phyloP scores from a whole-genome alignment of 2,888 invertebrate species.

The Andrena dorsata region DNA sequence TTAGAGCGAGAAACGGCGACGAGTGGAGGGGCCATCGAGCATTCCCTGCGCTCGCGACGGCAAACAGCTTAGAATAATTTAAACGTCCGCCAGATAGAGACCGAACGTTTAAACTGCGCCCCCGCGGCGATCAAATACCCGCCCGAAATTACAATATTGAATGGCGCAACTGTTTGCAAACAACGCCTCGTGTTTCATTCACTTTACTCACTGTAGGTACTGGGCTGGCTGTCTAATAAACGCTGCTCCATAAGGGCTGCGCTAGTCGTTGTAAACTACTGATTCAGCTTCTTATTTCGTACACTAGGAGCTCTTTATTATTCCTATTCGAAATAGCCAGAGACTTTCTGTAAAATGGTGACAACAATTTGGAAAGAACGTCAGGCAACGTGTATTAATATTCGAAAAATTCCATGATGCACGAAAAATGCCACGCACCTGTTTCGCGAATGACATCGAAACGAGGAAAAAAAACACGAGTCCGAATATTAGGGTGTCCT shows the following conservation, averaged over 20 bases:
- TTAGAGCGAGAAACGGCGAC: constrained; percentile 30
- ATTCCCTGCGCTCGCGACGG: constrained; percentile 22
- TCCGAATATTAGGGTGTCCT: no score
- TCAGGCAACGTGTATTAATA: no score
- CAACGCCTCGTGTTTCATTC: constrained; percentile 14
- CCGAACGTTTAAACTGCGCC: constrained; percentile 36
- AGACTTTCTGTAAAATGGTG: no score
- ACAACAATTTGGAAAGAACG: no score
- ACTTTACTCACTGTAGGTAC: not conserved
- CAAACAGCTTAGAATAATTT: constrained; percentile 65
- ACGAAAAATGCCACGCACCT: no score
- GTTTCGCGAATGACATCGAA: no score
- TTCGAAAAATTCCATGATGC: no score
- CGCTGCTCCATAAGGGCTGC: not conserved
- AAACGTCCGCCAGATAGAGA: constrained; percentile 27
- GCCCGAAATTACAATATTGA: constrained; percentile 51
- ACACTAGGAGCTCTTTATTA: no score
- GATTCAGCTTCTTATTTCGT: not conserved
- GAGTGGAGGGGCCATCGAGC: constrained; percentile 27
- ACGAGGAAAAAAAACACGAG: no score
- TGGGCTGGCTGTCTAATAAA: not conserved
- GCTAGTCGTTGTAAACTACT: not conserved
- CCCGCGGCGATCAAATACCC: constrained; percentile 40
- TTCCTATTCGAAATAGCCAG: no score
- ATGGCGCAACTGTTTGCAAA: constrained; percentile 23